Base-by-base conservation (phyloP, 2,888 invertebrate species). In the Agrochola macilenta region DNA sequence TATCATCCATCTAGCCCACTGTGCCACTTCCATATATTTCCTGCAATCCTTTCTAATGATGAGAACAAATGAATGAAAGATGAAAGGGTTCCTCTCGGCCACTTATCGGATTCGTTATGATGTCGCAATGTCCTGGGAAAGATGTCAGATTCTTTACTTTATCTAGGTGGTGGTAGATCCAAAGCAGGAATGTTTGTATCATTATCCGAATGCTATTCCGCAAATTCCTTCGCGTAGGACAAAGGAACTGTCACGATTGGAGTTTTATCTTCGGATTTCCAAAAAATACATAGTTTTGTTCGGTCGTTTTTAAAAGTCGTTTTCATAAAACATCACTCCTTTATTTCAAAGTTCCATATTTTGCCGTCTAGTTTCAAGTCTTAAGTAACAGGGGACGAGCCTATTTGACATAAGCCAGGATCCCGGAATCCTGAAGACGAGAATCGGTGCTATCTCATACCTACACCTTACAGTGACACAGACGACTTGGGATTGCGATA, bases 81-180 rank as follows among this genome's bases (percentile, higher is more conserved):
- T 46, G 68, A 46, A 61, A 79, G 79, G 68, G 68, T n/a, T 46
- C 64, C 0, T 11, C 26, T 26, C 2, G 17, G 5, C 66, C 61
- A 63, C 54, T 63, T 69, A 63, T 63, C 63, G 68, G 49, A 43
- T 73, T 46, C 23, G 35, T 30, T 12, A 14, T 20, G 61, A 64
- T 79, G 79, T 35, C 17, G 63, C 57, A 64, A 79, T 58, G 76
- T 76, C 68, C 63, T 79, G 79, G 17, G 79, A 79, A 76, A 52
- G 57, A 75, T 64, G 49, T 8, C 2, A 7, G 68, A 76, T 63
- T 52, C 4, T 12, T 20, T 26, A 7, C 7, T 3, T 5, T 39
- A 61, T 68, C 66, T 73, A 43, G 57, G 63, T 75, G 57, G 63
- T 75, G 63, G n/a, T 30, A 30, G 58, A 58, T 58, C 8, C 26